A percentile compares a stretch with the other conserved stretches of the same genome.
Conservation (phyloP, 2,888 invertebrate species). For the Oxyscelio sp. region DNA sequence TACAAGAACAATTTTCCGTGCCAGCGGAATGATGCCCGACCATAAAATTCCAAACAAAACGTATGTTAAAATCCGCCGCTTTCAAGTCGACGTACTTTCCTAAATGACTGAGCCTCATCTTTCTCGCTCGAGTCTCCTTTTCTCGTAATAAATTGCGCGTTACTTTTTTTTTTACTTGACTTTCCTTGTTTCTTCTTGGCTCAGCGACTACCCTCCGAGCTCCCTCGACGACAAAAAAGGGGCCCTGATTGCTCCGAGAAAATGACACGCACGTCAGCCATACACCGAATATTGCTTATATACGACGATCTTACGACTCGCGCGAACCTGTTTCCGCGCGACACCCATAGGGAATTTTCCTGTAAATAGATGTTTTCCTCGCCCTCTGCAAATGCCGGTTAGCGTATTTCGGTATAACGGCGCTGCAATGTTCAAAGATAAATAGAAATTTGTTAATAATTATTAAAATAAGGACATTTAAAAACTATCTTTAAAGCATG, state of each 20-base stretch:
- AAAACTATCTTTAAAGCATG: no score
- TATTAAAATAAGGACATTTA: no score
- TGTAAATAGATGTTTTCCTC: slow-evolving; percentile 68
- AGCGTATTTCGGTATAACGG: slow-evolving; percentile 41
- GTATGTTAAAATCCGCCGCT: slow-evolving; percentile 52
- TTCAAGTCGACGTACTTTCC: slow-evolving; percentile 50
- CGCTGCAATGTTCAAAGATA: slow-evolving; percentile 20
- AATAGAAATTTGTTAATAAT: no score
- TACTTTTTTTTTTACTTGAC: slow-evolving; percentile 51
- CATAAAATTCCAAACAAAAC: slow-evolving; percentile 60
- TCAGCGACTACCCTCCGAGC: slow-evolving; percentile 60
- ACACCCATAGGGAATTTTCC: slow-evolving; percentile 67
- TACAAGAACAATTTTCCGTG: slow-evolving; percentile 40
- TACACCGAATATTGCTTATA: slow-evolving; percentile 81
- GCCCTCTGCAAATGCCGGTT: slow-evolving; percentile 41
- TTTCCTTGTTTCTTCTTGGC: slow-evolving; percentile 34
- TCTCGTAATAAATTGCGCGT: slow-evolving; percentile 71
- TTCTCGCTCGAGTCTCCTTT: slow-evolving; percentile 53
- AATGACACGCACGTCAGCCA: slow-evolving; percentile 77
- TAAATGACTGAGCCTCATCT: slow-evolving; percentile 62
- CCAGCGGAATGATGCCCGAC: slow-evolving; percentile 43
- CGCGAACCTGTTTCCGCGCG: slow-evolving; percentile 55
- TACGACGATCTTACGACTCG: slow-evolving; percentile 70
- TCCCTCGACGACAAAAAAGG: slow-evolving; percentile 63
- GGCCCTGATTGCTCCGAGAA: slow-evolving; percentile 79